These are phyloP conservation scores for Periophthalmodon schlosseri DNA, from an alignment of 2,113 vertebrate genomes.

Conservation along the genomic window DNA sequence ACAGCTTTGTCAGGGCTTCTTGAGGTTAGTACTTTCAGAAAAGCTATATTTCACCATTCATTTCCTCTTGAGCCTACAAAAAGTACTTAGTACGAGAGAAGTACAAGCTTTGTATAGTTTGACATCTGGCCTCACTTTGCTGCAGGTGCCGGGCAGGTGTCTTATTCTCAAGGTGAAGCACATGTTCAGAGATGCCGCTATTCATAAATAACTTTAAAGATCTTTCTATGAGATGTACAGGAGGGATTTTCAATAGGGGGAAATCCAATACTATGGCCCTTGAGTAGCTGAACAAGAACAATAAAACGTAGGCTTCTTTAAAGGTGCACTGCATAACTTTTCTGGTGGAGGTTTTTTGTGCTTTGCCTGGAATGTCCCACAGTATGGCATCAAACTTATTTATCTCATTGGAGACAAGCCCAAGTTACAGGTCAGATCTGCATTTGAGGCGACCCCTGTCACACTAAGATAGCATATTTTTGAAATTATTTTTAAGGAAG, in stretches of 20 bases:
- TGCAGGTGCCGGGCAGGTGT: conserved; percentile 3
- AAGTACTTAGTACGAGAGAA: background rate
- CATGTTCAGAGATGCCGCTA: background rate
- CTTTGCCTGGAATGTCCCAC: too few species aligned
- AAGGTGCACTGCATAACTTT: background rate
- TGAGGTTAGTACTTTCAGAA: background rate
- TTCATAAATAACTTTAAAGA: conserved; percentile 39
- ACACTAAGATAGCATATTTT: too few species aligned
- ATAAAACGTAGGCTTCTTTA: conserved; percentile 33
- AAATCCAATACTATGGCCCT: conserved; percentile 29
- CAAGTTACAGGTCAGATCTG: too few species aligned
- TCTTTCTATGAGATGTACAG: conserved; percentile 39
- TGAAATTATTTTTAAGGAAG: too few species aligned
- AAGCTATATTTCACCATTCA: conserved; percentile 11
- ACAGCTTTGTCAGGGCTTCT: conserved; percentile 15
- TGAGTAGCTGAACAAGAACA: conserved; percentile 10
- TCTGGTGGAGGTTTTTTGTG: too few species aligned
- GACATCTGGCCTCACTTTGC: conserved; percentile 21
- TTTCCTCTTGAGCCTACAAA: conserved; percentile 12
- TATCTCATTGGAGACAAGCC: too few species aligned
- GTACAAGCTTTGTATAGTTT: conserved; percentile 12
- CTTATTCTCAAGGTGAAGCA: conserved; percentile 30
- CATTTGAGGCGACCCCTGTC: too few species aligned
- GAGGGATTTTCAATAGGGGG: conserved; percentile 33
- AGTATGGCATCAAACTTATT: too few species aligned